Base-by-base conservation (phyloP, 2,113 vertebrate genomes). In the Pituophis catenifer region DNA sequence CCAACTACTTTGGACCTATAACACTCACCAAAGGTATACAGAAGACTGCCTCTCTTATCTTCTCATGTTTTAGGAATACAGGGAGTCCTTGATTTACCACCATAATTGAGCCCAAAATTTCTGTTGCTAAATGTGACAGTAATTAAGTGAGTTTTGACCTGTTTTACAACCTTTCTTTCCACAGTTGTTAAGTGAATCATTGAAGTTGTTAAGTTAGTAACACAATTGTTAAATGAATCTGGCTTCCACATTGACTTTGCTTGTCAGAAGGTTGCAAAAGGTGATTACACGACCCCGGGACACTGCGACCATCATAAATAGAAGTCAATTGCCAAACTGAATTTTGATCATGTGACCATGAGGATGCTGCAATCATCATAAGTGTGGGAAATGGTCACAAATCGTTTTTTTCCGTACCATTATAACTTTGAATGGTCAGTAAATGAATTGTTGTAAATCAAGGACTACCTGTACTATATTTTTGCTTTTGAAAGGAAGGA, bases 1-100 rank as follows among this genome's bases (percentile, higher is more conserved):
- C 98, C 92, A 99, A 99, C 94, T 99, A 99, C 96, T 99, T 99
- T 65, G 99, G 99, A 8, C 99, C 99, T 88, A 98, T 98, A 96
- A 98, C 98, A 10, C 96, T 99, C 96, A 98, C 98, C 57, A 99
- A 99, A 99, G 99, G 99, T 99, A 97, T 65, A 91, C 90, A 81
- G 57, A 86, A 90, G 11, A 1, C 1, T 57, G 15, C 9, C 23
- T 58, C 86, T 29, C 1, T 26, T 13, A 21, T 90, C 90, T 44
- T 94, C 1, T 10, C 93, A 11, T 94, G 85, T 9, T 15, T 88
- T 15, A 88, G 48, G 52, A 26, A 88, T 29, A 15, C 29, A 33
- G 65, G 5, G 15, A 70, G 65, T 17, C 29, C 29, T 70, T 15
- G 29, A 70, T 12, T 70, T 70, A 70, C 29, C 11, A 70, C 29